Conservation (phyloP, 23 tunicate species). For the Botrylloides violaceus region DNA sequence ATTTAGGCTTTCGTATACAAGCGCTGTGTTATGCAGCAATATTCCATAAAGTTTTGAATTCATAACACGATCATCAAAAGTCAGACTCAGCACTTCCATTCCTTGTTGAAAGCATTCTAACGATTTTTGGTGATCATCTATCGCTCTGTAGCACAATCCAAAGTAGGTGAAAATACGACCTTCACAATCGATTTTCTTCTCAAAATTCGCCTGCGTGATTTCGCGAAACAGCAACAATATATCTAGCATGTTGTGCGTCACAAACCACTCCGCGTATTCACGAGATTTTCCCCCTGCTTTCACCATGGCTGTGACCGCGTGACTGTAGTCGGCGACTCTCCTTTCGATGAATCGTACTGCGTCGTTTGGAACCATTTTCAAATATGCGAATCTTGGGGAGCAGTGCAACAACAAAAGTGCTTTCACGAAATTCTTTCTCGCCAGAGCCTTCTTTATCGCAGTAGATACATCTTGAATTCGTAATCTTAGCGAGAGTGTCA, state of each 20-base stretch:
- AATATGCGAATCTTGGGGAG: neutral
- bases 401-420: neutral
- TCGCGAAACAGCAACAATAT: neutral
- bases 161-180: neutral
- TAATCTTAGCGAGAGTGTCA: neutral
- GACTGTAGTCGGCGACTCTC: neutral
- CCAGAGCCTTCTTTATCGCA: neutral
- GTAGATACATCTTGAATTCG: neutral
- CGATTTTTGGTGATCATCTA: neutral
- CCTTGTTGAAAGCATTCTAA: neutral
- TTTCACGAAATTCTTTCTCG: neutral
- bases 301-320: neutral
- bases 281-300: neutral
- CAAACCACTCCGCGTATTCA: neutral
- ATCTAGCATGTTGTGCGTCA: neutral
- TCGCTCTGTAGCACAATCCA: neutral
- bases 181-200: neutral
- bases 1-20: neutral
- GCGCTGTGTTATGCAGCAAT: neutral
- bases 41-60: neutral
- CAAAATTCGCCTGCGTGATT: neutral
- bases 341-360: neutral
- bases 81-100: neutral
- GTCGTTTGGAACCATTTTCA: neutral
- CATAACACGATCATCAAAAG: neutral